Base-by-base conservation (phyloP, 2,113 vertebrate genomes). In the Oryzias melastigma region DNA sequence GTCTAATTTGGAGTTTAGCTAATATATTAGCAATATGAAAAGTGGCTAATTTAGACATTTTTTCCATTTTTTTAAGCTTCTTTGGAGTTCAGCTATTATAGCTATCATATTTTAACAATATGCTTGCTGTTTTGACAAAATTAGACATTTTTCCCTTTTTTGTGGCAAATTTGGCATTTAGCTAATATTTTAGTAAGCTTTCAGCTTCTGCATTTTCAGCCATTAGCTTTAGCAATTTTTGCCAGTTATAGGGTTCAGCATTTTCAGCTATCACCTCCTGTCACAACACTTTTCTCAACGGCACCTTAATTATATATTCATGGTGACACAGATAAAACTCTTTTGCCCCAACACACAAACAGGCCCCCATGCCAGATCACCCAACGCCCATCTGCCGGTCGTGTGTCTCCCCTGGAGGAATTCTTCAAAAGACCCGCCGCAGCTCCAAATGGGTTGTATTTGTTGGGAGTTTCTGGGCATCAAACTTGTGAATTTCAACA, bases 261-360 rank as follows among this genome's bases (percentile, higher is more conserved):
- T 22, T 22, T 22, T 22, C 22, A 22, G 22, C 22, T 22, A 22
- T 22, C 22, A 22, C 81, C 83, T 80, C 84, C 82, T 79, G 76
- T 68, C 15, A 40, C 6, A 47, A 45, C 75, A 62, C 81, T 84
- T 82, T 64, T 79, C 69, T 85, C 81, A 77, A 80, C 65, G 51
- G 77, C 51, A 57, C 81, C 78, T 75, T 82, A 77, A 89, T 87
- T 82, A 87, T 80, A 85, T 80, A 88, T 87, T 89, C 84, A 89
- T 85, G 83, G 68, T 62, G 65, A 83, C 79, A 83, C 81, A 83
- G 85, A 81, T 84, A 81, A 80, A 71, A 67, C 58, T 56, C 69
- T 57, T 62, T 70, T 56, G 55, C 77, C 58, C 70, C 45, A 27
- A 67, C 71, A 73, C 75, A 80, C 81, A 84, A 82, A 79, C 73